Base-by-base conservation (phyloP, 2,113 vertebrate genomes). In the Coturnix japonica region DNA sequence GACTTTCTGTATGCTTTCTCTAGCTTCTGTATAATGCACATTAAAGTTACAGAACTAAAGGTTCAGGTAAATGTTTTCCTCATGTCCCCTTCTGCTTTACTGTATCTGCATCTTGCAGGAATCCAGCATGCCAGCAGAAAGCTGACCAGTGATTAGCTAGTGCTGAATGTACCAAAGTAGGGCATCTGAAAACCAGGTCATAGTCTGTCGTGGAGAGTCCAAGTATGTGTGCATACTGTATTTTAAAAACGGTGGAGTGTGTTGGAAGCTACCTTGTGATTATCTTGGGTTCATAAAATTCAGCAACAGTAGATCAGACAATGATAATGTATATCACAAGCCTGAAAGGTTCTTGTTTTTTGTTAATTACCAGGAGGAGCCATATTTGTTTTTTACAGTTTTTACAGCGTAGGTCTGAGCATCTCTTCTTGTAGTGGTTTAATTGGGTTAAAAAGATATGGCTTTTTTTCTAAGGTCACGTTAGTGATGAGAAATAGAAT, bases 141-240 rank as follows among this genome's bases (percentile, higher is more conserved):
- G 51, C 81, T 94, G 81, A 66, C 77, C 77, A 56, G 60, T 61
- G 47, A 12, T 67, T 73, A 81, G 73, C 44, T 81, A 44, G 61
- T 93, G 86, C 77, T 85, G 66, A 82, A 53, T 85, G 26, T 71
- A 66, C n/a, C 18, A 44, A 51, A 94, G 83, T 91, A 94, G 93
- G 93, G 70, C 93, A 91, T 54, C 65, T 72, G 90, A 79, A 96
- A 96, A 95, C 28, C 86, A 93, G 94, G 89, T 92, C 94, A 96
- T 61, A 17, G 11, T 84, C 37, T 63, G 22, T 66, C 71, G 51
- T 35, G 28, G 46, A 63, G 43, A 54, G 63, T 66, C n/a, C 21
- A 79, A 46, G 60, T 49, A 66, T 39, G 75, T 89, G 70, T 85
- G n/a, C 16, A 71, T 75, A 4, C 46, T 39, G 56, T 30, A 20